Base-by-base conservation (phyloP, 2,113 vertebrate species). In the Channa argus region DNA sequence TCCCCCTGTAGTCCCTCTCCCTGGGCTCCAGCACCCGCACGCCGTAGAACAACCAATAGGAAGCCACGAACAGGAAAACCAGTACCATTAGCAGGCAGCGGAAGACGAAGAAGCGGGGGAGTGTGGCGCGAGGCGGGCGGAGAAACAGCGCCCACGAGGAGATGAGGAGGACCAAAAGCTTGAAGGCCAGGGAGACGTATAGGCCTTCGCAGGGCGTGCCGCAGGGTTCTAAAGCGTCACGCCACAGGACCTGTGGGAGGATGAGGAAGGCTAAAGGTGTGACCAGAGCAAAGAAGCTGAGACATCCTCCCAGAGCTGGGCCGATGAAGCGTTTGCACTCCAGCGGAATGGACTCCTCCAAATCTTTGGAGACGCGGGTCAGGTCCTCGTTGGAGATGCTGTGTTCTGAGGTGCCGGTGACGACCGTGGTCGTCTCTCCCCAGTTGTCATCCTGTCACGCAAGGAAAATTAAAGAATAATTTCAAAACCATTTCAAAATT, bases 351-450 rank as follows among this genome's bases (percentile, higher is more conserved):
- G 96, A 95, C 91, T 98, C 97, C 89, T 98, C 97, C 93, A 97
- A 90, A 82, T 98, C 97, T 94, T 98, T 97, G 91, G 96, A 79
- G 81, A 97, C 94, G 60, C 96, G 96, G 0, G 95, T 96, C 87
- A 98, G 91, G 94, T 98, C 97, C 91, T 98, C 97, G 0, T 97
- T 96, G 0, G 97, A 98, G 89, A 97, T 94, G 91, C 97, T 98
- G 95, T 97, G 96, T 71, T 97, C 97, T 0, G 97, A 98, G 0
- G 97, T 98, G 53, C 97, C 97, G 0, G 97, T 98, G 70, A 98
- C 96, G 2, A 98, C 96, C 0, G 97, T 98, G 24, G 97, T 97
- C 8, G 96, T 98, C 86, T 98, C 97, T 0, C 96, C 97, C 97
- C 97, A 98, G 94, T 97, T 98, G 86, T 98, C 97, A 0, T 97